phyloP scores from a whole-genome alignment of 2,888 invertebrate species.

The Eilema caniola region DNA sequence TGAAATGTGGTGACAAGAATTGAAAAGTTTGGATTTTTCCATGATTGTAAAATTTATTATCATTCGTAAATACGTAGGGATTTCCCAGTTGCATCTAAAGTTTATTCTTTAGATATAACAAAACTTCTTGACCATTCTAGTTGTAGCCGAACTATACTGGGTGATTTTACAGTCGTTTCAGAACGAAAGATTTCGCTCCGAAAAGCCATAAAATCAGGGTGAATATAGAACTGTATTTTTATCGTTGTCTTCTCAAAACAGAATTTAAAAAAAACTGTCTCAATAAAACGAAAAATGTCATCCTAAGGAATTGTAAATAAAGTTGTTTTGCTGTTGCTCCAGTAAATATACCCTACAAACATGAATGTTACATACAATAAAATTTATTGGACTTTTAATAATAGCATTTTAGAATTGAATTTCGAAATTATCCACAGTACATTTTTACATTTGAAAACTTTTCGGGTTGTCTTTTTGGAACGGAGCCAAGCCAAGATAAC shows the following conservation, averaged over 20 bases:
- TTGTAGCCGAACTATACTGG: no score
- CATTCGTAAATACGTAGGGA: no score
- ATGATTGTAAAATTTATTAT: neutral
- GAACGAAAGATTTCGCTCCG: no score
- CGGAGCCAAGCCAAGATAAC: neutral
- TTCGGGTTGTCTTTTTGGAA: slow-evolving; percentile 1
- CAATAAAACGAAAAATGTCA: neutral
- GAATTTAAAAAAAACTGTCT: neutral
- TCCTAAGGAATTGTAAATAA: neutral
- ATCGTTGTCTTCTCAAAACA: neutral
- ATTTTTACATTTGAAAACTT: slow-evolving; percentile 4
- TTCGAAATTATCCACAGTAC: slow-evolving; percentile 1
- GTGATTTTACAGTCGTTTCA: no score
- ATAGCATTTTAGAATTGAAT: slow-evolving; percentile 1
- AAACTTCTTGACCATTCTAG: no score
- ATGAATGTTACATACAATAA: neutral
- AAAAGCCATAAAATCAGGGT: no score
- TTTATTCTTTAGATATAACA: no score
- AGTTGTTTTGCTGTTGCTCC: neutral
- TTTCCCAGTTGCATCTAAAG: no score
- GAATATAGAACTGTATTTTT: no score
- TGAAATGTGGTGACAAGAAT: slow-evolving; percentile 27
- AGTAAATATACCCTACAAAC: neutral
- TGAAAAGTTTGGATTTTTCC: neutral
- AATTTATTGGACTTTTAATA: slow-evolving; percentile 4